These are phyloP conservation scores for Timandra comae DNA, from an alignment of 2,888 invertebrate species.

Conservation along the genomic window DNA sequence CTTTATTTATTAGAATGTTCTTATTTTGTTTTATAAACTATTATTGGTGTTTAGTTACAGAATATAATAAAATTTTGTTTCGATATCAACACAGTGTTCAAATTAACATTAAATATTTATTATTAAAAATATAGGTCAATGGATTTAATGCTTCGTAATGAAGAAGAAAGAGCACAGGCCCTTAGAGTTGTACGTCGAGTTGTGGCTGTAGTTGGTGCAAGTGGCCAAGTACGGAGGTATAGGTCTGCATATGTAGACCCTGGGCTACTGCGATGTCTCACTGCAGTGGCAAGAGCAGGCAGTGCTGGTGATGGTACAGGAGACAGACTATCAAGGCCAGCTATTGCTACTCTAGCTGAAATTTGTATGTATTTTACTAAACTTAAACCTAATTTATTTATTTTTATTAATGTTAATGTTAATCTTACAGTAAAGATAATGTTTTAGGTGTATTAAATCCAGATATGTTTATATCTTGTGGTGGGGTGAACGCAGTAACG, in stretches of 20 bases:
- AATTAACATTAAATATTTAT: too few relatives aligned
- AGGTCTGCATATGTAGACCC: conserved; percentile 82
- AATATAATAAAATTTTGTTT: too few relatives aligned
- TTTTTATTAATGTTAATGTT: too few relatives aligned
- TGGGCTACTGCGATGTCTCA: conserved; percentile 86
- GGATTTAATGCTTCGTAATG: conserved; percentile 92
- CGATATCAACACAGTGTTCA: too few relatives aligned
- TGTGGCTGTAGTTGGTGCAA: conserved; percentile 63
- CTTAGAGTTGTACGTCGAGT: conserved; percentile 85
- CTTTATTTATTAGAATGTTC: too few relatives aligned
- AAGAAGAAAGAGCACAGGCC: conserved; percentile 94
- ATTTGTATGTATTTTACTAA: conserved; percentile 77
- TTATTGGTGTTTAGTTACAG: too few relatives aligned
- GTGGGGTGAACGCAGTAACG: conserved; percentile 88
- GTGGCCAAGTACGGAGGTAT: conserved; percentile 82
- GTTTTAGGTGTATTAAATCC: conserved; percentile 86
- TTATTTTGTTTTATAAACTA: too few relatives aligned
- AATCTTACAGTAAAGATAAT: too few relatives aligned
- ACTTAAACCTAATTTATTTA: not conserved
- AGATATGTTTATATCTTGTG: conserved; percentile 85
- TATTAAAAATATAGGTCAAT: conserved; percentile 79
- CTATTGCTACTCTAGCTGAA: conserved; percentile 92
- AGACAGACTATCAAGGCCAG: conserved; percentile 89
- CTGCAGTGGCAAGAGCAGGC: conserved; percentile 86
- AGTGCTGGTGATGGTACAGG: conserved; percentile 83